Evolutionary conservation across 2,888 invertebrate species (phyloP), one percentile per base, ranked within the genome.

Genomic region (Theretra japonica): DNA sequence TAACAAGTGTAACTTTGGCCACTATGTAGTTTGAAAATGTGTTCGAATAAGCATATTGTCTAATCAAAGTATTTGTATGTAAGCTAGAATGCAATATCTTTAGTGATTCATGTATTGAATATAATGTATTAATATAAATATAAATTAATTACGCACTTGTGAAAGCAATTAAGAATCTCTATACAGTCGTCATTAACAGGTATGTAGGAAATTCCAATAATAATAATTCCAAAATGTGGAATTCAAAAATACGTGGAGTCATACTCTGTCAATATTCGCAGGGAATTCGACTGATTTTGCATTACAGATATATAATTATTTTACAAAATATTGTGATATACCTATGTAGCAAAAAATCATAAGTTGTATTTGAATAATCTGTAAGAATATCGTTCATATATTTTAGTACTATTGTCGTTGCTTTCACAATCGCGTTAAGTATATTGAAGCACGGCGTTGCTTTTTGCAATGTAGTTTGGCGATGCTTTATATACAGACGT

Each of bases 401-500:
- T n/a, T n/a, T 15, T 53, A 53, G n/a, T 53, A n/a, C 17, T 30
- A 19, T 17, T 60, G 17, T 33, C n/a, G 33, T 8, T 65, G 41
- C 62, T 6, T 21, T 48, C 41, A 7, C 48, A 48, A 65, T 21
- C 7, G 23, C 48, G 65, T 23, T n/a, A 17, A 48, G 50, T 70
- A 30, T 70, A 60, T 33, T 68, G 56, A 62, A 70, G 76, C 79
- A 81, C 81, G 74, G 75, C 82, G 81, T 79, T 77, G 85, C 86
- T 86, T 84, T 41, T 75, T 68, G 75, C 78, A 72, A 77, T 57
- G 78, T 83, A 81, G 80, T 73, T 57, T 81, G 81, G 79, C 79
- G 68, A 82, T 58, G 83, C 83, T 83, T 83, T 48, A 1, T 50
- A 17, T 30, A 41, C 33, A 6, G 28, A 58, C 41, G 6, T 48